Base-by-base conservation (phyloP, 2,888 invertebrate genomes). In the Scaptomyza caliginosa region DNA sequence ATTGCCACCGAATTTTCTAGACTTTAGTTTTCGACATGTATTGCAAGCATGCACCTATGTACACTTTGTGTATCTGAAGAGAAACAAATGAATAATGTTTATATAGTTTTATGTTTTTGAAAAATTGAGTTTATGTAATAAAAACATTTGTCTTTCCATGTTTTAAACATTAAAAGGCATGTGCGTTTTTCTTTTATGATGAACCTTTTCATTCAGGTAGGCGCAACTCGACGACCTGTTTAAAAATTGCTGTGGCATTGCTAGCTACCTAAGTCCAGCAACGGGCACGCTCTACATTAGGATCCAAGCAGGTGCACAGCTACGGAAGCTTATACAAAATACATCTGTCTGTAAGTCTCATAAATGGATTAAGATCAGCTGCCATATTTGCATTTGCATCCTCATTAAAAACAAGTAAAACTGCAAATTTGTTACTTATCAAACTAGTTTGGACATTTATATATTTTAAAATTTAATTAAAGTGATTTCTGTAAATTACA, bases 91-190 rank as follows among this genome's bases (percentile, higher is more conserved):
- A 45, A 39, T 19, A 21, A 59, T 55, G 68, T 69, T 48, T 36
- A 46, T 57, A 67, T 54, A 50, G 52, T 42, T 59, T 24, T 62
- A 63, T 60, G 45, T 77, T 56, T 59, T 7, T n/a, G n/a, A n/a
- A n/a, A 26, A 38, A 52, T 40, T 51, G 24, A 49, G 45, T 62
- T 74, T 49, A 36, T 60, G 16, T 60, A 62, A 40, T 72, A 60
- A 68, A 67, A 68, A 67, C 68, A 65, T 56, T 64, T 67, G 81
- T 87, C 87, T 84, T 84, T 76, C 79, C 85, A 85, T 86, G 83
- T 83, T 87, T 57, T 19, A 83, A 83, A 85, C 83, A 87, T 75
- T 56, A 50, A 66, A 13, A 2, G 8, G 1, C 11, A 19, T 32
- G 16, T 32, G 36, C 40, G 24, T 62, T 49, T 65, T 49, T 46